Percentiles rank a stretch among this genome's conserved stretches.
phyloP scores from a whole-genome alignment of 2,113 vertebrate genomes.

The Psilopogon haemacephalus region DNA sequence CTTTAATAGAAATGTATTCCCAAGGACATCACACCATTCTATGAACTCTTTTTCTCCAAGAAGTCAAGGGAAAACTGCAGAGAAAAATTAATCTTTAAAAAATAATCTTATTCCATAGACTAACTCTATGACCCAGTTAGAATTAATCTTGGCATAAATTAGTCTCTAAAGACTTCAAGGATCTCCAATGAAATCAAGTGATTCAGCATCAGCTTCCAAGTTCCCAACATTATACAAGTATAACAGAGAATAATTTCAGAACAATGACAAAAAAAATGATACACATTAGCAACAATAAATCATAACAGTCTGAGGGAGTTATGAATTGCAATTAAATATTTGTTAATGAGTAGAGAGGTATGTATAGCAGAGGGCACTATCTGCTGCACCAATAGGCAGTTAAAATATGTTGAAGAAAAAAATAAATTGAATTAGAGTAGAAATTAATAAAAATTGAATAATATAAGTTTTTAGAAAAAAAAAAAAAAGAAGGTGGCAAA shows the following conservation, averaged over 20 bases:
- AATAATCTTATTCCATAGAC: background rate
- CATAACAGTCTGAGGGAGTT: background rate
- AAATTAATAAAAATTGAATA: background rate
- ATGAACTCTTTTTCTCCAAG: background rate
- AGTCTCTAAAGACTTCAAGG: background rate
- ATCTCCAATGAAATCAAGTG: background rate
- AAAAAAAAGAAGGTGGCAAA: background rate
- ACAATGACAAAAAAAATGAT: background rate
- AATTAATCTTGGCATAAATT: background rate
- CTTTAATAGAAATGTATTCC: background rate
- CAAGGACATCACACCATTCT: background rate
- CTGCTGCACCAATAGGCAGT: background rate
- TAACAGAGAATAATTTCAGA: background rate
- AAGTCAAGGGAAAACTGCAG: background rate
- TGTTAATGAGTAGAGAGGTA: background rate
- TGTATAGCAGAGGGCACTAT: background rate
- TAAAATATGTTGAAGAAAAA: background rate
- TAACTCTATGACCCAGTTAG: background rate
- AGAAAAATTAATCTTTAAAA: background rate
- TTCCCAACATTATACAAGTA: background rate
- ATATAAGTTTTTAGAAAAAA: background rate
- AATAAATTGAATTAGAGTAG: background rate
- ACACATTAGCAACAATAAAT: background rate
- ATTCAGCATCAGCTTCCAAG: background rate
- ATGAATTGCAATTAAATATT: background rate